These are phyloP conservation scores for Papilio aristodemus DNA, from an alignment of 1,140 invertebrate genomes.

Conservation along the genomic window DNA sequence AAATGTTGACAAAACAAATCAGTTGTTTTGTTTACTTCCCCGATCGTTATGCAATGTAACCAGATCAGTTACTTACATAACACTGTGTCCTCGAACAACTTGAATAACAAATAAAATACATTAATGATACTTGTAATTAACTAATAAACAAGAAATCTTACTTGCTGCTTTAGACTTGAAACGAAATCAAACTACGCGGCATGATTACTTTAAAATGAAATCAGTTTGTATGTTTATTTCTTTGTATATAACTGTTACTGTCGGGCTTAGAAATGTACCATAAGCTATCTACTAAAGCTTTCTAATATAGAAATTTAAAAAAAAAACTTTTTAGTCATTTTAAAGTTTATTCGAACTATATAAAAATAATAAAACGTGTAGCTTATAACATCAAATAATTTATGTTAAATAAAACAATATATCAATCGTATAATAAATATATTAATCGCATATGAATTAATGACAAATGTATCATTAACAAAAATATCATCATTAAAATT, in stretches of 20 bases:
- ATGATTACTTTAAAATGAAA: too few relatives aligned
- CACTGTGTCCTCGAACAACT: background rate
- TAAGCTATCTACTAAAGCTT: too few relatives aligned
- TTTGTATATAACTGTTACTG: too few relatives aligned
- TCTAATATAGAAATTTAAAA: background rate
- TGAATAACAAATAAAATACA: slow-evolving; percentile 6
- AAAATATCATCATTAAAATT: slow-evolving; percentile 18
- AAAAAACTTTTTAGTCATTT: background rate
- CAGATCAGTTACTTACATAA: background rate
- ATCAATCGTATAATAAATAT: background rate
- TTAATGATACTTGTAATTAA: background rate
- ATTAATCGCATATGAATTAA: background rate
- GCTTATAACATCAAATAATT: background rate
- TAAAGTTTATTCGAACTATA: background rate
- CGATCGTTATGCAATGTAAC: background rate
- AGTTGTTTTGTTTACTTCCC: background rate
- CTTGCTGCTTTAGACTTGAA: background rate
- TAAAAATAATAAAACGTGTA: background rate
- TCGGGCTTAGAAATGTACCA: too few relatives aligned
- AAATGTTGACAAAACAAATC: background rate
- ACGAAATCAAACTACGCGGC: background rate
- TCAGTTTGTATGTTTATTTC: too few relatives aligned
- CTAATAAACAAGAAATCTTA: background rate
- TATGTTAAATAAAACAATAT: slow-evolving; percentile 18
- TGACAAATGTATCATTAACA: slow-evolving; percentile 11